These are phyloP conservation scores for Takifugu flavidus DNA, from an alignment of 2,113 vertebrate genomes.

Conservation along the genomic window DNA sequence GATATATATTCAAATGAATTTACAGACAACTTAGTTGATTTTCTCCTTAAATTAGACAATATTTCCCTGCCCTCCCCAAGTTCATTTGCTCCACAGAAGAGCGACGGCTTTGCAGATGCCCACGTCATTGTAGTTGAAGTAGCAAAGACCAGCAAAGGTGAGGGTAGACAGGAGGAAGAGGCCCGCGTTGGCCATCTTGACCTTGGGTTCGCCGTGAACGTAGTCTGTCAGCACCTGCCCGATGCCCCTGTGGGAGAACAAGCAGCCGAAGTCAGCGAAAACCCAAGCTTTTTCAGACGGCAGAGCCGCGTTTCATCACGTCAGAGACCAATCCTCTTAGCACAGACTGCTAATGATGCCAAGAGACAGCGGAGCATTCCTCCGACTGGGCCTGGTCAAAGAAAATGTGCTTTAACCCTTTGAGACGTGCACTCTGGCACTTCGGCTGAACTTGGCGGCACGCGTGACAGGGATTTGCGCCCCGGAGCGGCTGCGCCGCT, in stretches of 20 bases:
- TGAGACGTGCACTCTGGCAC: background rate
- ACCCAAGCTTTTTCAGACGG: too few species aligned
- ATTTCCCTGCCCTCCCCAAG: background rate
- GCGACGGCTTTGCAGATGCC: conserved; percentile 94
- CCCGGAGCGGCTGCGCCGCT: conserved; percentile 1
- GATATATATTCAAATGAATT: conserved; percentile 63
- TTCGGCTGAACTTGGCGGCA: conserved; percentile 28
- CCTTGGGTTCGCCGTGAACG: conserved; percentile 79
- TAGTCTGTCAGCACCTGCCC: conserved; percentile 94
- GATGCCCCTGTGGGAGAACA: conserved; percentile 79
- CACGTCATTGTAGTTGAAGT: conserved; percentile 94
- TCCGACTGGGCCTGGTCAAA: background rate
- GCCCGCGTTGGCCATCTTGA: conserved; percentile 79
- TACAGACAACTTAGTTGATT: conserved; percentile 47
- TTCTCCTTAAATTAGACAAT: conserved; percentile 42
- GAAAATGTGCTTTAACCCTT: conserved; percentile 1
- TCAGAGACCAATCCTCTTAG: too few species aligned
- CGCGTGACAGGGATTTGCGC: conserved; percentile 47
- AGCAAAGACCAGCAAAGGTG: conserved; percentile 94
- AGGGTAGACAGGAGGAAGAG: conserved; percentile 83
- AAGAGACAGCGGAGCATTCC: background rate
- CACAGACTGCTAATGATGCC: background rate
- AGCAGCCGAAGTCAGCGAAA: background rate
- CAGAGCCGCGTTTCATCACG: too few species aligned
- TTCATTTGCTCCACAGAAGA: conserved; percentile 92